phyloP scores from a whole-genome alignment of 2,888 invertebrate genomes.

The Noctuana brunneofusca region DNA sequence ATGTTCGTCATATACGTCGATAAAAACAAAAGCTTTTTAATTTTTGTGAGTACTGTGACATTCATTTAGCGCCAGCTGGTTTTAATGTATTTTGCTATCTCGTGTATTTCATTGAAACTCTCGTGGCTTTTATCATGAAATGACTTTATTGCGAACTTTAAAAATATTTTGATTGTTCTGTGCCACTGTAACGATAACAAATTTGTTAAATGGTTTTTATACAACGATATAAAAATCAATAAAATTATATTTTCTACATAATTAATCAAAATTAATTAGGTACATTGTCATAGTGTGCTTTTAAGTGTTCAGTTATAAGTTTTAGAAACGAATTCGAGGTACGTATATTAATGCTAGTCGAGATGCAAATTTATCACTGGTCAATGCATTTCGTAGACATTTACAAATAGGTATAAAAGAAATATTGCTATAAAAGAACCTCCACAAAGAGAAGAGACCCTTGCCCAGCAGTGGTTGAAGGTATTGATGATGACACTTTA shows the following conservation, averaged over 20 bases:
- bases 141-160: constrained; percentile 7
- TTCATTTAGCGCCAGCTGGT: constrained; percentile 27
- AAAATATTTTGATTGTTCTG: constrained; percentile 7
- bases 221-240: not conserved
- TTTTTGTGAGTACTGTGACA: constrained; percentile 20
- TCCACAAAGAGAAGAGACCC: too few species aligned
- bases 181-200: not conserved
- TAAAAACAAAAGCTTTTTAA: constrained; percentile 22
- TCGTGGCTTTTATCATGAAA: constrained; percentile 13
- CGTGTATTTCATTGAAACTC: constrained; percentile 27
- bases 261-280: too few species aligned
- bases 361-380: too few species aligned
- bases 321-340: too few species aligned
- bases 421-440: too few species aligned
- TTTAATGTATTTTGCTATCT: constrained; percentile 29
- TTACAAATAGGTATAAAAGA: too few species aligned
- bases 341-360: too few species aligned
- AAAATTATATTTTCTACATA: not conserved
- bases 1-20: not conserved
- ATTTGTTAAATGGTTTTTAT: not conserved
- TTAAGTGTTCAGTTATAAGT: too few species aligned
- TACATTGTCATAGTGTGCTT: too few species aligned
- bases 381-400: too few species aligned
- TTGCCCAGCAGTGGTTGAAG: too few species aligned
- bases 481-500: too few species aligned